Evolutionary conservation across 2,113 vertebrate species (phyloP).

Genomic region (Catharus fuscescens): DNA sequence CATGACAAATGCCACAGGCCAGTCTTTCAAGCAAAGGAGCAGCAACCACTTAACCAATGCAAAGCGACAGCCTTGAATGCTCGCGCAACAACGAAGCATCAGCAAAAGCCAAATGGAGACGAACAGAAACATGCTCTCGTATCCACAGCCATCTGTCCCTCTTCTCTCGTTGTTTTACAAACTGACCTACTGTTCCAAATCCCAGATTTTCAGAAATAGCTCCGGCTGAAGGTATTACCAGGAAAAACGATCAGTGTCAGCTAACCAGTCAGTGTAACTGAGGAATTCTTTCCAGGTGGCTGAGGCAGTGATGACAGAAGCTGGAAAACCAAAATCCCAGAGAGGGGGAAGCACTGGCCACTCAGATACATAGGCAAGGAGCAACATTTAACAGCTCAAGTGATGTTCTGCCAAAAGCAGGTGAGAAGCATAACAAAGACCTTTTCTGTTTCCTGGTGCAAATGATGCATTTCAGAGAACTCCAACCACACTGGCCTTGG

Average conservation of each 20-base stretch:
- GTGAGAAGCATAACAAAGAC: not conserved
- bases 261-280: not conserved
- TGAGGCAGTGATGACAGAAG: constrained; percentile 19
- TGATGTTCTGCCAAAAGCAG: not conserved
- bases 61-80: not conserved
- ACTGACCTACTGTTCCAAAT: constrained; percentile 68
- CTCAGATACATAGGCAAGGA: not conserved
- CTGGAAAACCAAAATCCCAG: constrained; percentile 20
- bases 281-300: constrained; percentile 22
- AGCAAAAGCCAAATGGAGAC: constrained; percentile 48
- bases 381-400: not conserved
- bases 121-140: constrained; percentile 12
- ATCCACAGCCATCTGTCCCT: constrained; percentile 60
- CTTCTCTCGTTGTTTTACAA: constrained; percentile 10
- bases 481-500: not conserved
- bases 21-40: constrained; percentile 5
- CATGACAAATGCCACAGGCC: not conserved
- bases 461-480: not conserved
- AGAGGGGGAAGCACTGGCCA: not conserved
- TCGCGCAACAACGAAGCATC: not conserved
- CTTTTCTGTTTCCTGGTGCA: not conserved
- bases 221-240: constrained; percentile 34
- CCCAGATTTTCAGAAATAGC: constrained; percentile 52
- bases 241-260: constrained; percentile 4
- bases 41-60: not conserved